Conservation (phyloP, 1,140 invertebrate genomes). For the Dermatophagoides farinae region DNA sequence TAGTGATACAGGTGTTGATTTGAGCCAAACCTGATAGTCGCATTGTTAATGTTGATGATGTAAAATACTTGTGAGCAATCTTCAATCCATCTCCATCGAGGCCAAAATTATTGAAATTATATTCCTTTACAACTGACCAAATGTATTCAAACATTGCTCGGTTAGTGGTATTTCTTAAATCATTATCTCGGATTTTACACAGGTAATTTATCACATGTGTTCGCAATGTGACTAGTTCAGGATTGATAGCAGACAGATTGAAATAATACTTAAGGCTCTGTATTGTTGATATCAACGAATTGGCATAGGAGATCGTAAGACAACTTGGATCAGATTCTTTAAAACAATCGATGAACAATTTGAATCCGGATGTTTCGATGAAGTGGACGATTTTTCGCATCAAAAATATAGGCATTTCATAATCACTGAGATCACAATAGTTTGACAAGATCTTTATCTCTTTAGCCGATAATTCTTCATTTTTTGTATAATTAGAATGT, state of each 20-base stretch:
- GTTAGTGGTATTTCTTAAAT: slow-evolving; percentile 57
- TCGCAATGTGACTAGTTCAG: slow-evolving; percentile 2
- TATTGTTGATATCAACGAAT: slow-evolving; percentile 68
- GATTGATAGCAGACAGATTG: neutral
- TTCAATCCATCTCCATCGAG: slow-evolving; percentile 57
- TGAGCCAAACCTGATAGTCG: slow-evolving; percentile 71
- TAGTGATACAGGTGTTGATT: slow-evolving; percentile 74
- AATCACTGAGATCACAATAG: slow-evolving; percentile 76
- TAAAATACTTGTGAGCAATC: slow-evolving; percentile 83
- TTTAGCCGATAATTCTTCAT: slow-evolving; percentile 44
- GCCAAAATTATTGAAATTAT: slow-evolving; percentile 48
- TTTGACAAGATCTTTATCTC: slow-evolving; percentile 51
- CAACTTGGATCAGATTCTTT: slow-evolving; percentile 46
- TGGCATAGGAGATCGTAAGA: slow-evolving; percentile 61
- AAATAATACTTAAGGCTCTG: slow-evolving; percentile 43
- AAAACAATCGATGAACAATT: slow-evolving; percentile 62
- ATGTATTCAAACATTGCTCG: slow-evolving; percentile 87
- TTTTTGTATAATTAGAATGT: slow-evolving; percentile 41
- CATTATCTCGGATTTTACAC: slow-evolving; percentile 75
- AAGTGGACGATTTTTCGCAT: slow-evolving; percentile 72
- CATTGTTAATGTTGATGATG: slow-evolving; percentile 75
- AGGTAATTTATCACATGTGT: slow-evolving; percentile 38
- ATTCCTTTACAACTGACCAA: slow-evolving; percentile 80
- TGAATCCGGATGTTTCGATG: slow-evolving; percentile 59
- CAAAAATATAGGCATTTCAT: slow-evolving; percentile 69